phyloP scores from a whole-genome alignment of 2,113 vertebrate genomes.

The Mobula hypostoma region DNA sequence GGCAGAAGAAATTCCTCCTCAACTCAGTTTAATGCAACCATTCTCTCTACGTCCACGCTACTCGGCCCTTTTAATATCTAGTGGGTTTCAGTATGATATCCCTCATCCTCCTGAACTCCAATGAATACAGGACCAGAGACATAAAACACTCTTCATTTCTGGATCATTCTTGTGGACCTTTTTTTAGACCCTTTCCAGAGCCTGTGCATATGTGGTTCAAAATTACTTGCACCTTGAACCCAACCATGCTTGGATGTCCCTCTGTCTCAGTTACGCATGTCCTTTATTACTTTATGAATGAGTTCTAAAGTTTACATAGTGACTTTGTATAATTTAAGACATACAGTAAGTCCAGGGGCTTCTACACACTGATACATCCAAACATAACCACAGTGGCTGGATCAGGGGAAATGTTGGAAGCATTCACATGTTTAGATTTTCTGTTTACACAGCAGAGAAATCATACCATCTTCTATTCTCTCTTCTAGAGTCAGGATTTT shows the following conservation, averaged over 20 bases:
- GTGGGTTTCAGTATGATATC: too few species aligned
- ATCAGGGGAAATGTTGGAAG: neutral
- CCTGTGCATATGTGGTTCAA: too few species aligned
- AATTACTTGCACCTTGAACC: too few species aligned
- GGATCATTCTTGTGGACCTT: too few species aligned
- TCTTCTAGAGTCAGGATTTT: conserved; percentile 80
- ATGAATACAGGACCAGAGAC: too few species aligned
- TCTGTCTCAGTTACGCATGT: neutral
- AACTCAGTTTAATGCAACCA: too few species aligned
- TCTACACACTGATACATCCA: neutral
- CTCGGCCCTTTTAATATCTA: too few species aligned
- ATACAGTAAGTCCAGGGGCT: neutral
- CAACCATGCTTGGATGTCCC: neutral
- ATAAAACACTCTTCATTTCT: too few species aligned
- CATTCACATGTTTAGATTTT: neutral
- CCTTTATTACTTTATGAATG: neutral
- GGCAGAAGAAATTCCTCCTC: too few species aligned
- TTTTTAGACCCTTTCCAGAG: too few species aligned
- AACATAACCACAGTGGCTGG: neutral
- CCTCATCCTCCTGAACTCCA: too few species aligned
- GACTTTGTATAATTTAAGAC: neutral
- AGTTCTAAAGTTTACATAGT: neutral
- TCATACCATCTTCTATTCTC: neutral
- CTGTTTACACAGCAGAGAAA: neutral
- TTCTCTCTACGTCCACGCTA: too few species aligned